Evolutionary conservation across 2,113 vertebrate species (phyloP).

Genomic region (Odobenus rosmarus): DNA sequence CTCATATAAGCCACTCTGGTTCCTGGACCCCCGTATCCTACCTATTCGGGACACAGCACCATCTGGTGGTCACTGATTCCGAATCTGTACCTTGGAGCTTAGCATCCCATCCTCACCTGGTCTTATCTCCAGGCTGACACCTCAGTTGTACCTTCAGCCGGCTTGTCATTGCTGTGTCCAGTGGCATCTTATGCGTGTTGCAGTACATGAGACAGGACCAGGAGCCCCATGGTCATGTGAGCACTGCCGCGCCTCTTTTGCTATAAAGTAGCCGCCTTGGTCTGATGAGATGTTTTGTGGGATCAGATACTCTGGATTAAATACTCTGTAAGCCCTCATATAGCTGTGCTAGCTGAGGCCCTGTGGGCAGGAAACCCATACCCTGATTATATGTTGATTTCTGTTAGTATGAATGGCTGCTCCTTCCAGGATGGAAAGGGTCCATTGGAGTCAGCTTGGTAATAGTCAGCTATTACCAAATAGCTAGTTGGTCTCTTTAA

Average conservation of each 20-base stretch:
- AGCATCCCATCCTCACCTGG: not conserved
- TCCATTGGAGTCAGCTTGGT: not conserved
- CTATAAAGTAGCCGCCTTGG: not conserved
- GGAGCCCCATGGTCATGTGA: not conserved
- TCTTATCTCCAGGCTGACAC: not conserved
- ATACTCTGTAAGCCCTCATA: not conserved
- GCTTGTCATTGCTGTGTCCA: not conserved
- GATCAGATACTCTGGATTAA: not conserved
- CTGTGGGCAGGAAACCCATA: not conserved
- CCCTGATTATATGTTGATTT: not conserved
- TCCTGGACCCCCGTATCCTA: not conserved
- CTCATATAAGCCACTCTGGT: not conserved
- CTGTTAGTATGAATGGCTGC: not conserved
- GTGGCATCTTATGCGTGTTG: not conserved
- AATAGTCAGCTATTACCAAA: not conserved
- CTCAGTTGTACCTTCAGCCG: not conserved
- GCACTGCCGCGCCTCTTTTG: not conserved
- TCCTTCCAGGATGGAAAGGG: not conserved
- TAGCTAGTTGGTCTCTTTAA: not conserved
- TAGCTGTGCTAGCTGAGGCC: not conserved
- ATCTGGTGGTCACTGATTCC: not conserved
- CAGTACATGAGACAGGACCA: not conserved
- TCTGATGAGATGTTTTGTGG: not conserved
- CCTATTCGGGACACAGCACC: not conserved
- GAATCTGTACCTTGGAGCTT: not conserved